phyloP scores from a whole-genome alignment of 2,797 vertebrate genomes.

The Florisuga fusca region DNA sequence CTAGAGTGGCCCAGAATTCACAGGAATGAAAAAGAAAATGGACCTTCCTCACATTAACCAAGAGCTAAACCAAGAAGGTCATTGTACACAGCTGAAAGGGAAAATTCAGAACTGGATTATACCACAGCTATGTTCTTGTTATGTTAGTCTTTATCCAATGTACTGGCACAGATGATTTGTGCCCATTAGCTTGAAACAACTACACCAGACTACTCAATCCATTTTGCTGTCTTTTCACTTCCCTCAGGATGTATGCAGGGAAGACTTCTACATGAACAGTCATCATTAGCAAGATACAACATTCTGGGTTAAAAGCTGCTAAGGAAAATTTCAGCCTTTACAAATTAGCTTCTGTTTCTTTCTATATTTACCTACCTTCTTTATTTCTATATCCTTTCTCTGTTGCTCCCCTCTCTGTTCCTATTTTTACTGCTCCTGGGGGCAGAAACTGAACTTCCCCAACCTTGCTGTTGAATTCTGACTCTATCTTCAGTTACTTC shows the following conservation, averaged over 20 bases:
- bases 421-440: neutral
- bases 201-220: neutral
- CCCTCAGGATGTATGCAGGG: neutral
- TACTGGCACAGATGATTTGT: neutral
- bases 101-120: neutral
- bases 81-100: neutral
- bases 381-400: neutral
- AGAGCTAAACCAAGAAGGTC: rapidly evolving
- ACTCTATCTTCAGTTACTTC: neutral
- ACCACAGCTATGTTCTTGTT: neutral
- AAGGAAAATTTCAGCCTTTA: neutral
- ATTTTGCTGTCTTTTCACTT: neutral
- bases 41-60: neutral
- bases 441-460: neutral
- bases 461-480: neutral
- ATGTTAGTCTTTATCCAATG: neutral
- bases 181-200: neutral
- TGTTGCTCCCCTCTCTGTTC: neutral
- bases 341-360: neutral
- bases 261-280: neutral
- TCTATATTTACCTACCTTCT: neutral
- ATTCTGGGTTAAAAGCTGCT: neutral
- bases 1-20: neutral
- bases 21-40: neutral
- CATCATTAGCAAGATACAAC: neutral